These are phyloP conservation scores for Vannuccia rotundouncinata DNA, from an alignment of 2,888 invertebrate species.

Conservation along the genomic window DNA sequence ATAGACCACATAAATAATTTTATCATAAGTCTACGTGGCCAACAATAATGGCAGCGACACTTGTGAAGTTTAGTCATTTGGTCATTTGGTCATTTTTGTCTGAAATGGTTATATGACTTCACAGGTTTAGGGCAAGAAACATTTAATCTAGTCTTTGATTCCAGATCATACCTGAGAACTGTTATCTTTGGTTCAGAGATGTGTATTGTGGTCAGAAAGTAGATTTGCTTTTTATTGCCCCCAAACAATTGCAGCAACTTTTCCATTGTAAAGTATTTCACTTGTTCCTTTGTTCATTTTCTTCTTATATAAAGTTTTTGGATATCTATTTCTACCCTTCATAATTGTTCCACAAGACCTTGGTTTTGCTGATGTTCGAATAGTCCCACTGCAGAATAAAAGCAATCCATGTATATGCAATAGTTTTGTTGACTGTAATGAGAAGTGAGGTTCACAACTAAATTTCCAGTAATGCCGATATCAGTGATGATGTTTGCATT, in stretches of 20 bases:
- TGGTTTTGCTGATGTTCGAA: conserved; percentile 29
- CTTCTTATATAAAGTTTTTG: conserved; percentile 37
- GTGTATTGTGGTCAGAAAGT: conserved; percentile 39
- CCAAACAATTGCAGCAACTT: conserved; percentile 39
- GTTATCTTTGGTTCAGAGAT: conserved; percentile 32
- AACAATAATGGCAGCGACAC: conserved; percentile 39
- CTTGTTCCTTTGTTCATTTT: conserved; percentile 33
- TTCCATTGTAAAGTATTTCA: conserved; percentile 27
- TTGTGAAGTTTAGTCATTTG: conserved; percentile 37
- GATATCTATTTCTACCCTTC: conserved; percentile 39
- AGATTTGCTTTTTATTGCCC: conserved; percentile 39
- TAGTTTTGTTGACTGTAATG: conserved; percentile 24
- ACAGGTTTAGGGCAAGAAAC: conserved; percentile 38
- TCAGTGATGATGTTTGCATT: conserved; percentile 37
- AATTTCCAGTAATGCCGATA: conserved; percentile 35
- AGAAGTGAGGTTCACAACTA: conserved; percentile 36
- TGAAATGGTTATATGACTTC: conserved; percentile 40
- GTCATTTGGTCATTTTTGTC: conserved; percentile 40
- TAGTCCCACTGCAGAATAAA: conserved; percentile 36
- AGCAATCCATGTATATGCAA: conserved; percentile 40
- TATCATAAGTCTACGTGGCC: conserved; percentile 40
- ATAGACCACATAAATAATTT: conserved; percentile 40
- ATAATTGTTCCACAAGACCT: conserved; percentile 37
- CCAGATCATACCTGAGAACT: conserved; percentile 14
- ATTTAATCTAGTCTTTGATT: conserved; percentile 27